Evolutionary conservation across 35 echinoderm and acorn worm species (phyloP).

Genomic region (Hemicentrotus pulcherrimus): DNA sequence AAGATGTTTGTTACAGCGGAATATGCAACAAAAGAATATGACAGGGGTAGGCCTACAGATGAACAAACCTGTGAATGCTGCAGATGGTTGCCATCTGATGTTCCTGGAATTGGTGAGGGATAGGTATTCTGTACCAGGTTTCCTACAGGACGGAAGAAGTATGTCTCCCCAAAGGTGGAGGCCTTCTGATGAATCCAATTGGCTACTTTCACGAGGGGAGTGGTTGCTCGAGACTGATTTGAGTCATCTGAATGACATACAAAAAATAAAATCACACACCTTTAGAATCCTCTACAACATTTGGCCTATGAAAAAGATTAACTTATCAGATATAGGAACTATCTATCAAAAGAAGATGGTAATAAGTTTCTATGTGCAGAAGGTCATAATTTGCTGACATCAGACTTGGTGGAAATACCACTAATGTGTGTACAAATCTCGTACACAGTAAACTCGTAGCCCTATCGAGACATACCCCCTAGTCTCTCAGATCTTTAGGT

Average conservation of each 20-base stretch:
- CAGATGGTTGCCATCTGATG: constrained; percentile 6
- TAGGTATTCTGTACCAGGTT: constrained; percentile 44
- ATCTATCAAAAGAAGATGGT: too few species aligned
- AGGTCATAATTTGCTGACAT: too few species aligned
- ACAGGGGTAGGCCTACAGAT: background rate
- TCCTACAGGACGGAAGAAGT: constrained; percentile 59
- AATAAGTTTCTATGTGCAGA: too few species aligned
- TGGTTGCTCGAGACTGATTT: background rate
- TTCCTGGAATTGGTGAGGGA: background rate
- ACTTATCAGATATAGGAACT: too few species aligned
- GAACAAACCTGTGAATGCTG: background rate
- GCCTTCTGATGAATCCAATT: constrained; percentile 69
- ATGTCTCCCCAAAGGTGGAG: constrained; percentile 62
- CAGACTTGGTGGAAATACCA: too few species aligned
- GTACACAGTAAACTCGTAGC: too few species aligned
- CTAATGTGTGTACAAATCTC: too few species aligned
- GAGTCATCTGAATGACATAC: background rate
- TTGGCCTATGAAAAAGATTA: too few species aligned
- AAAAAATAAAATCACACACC: background rate
- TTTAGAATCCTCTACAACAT: background rate
- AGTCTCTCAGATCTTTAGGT: too few species aligned
- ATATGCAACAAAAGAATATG: background rate
- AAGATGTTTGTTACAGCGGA: background rate
- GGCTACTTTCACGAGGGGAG: constrained; percentile 55
- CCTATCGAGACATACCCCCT: too few species aligned